These are phyloP conservation scores for Phyllostomus discolor DNA, from an alignment of 2,113 vertebrate genomes.

Conservation along the genomic window DNA sequence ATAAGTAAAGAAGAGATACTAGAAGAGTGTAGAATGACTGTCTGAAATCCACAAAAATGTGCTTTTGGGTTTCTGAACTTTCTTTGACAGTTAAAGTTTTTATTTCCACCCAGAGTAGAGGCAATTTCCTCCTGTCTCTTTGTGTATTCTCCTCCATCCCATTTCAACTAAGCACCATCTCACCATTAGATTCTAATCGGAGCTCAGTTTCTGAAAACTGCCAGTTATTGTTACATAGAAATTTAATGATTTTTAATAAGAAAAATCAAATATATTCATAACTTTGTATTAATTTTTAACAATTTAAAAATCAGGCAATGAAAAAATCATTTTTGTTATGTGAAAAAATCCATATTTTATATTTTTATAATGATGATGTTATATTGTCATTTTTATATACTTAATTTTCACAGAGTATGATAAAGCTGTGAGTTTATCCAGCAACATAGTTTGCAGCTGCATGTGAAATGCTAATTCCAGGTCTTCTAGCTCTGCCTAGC, in stretches of 20 bases:
- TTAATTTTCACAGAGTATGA: not conserved
- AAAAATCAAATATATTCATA: slow-evolving; percentile 37
- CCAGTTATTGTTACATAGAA: not conserved
- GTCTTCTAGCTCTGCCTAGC: too few relatives aligned
- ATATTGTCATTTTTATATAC: not conserved
- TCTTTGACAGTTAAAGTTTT: not conserved
- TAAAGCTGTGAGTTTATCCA: not conserved
- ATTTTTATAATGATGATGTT: not conserved
- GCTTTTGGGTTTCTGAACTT: not conserved
- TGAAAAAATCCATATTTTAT: not conserved
- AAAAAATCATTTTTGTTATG: not conserved
- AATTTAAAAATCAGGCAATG: not conserved
- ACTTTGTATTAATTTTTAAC: not conserved
- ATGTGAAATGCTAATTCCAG: not conserved
- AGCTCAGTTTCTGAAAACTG: not conserved
- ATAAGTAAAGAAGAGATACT: not conserved
- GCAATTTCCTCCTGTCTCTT: not conserved
- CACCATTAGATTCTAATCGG: not conserved
- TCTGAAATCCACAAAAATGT: not conserved
- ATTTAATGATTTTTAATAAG: not conserved
- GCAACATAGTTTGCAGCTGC: not conserved
- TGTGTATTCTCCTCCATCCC: not conserved
- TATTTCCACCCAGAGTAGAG: not conserved
- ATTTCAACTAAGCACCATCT: not conserved
- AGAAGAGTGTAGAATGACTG: not conserved